Conservation (phyloP, 2,888 invertebrate species). For the Chrysotoxum bicinctum region DNA sequence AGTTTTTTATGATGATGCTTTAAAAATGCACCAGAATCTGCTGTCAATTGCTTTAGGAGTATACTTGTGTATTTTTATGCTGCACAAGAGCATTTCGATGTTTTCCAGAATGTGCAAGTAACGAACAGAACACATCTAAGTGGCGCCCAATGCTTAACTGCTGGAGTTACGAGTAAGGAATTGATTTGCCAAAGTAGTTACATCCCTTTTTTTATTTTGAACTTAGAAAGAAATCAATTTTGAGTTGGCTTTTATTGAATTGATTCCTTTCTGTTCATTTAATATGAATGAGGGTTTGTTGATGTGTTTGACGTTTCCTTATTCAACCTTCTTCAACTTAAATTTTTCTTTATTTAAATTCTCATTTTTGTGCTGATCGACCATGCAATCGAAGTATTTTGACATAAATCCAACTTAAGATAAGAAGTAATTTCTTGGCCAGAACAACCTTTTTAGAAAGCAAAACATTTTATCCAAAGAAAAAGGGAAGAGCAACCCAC, state of each 20-base stretch:
- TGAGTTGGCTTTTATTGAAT: no score
- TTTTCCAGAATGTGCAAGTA: background rate
- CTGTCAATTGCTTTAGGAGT: background rate
- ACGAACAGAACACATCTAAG: background rate
- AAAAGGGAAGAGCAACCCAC: background rate
- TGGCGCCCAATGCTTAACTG: background rate
- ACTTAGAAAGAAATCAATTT: no score
- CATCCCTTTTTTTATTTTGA: background rate
- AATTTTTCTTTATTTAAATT: no score
- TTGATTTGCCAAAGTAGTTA: no score
- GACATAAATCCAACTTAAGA: background rate
- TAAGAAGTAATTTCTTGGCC: no score
- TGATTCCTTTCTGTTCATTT: no score
- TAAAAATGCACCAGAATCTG: background rate
- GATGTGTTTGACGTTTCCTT: no score
- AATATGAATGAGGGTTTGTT: no score
- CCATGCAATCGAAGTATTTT: background rate
- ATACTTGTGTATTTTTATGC: background rate
- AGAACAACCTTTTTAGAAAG: background rate
- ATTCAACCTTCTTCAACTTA: no score
- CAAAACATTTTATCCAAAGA: background rate
- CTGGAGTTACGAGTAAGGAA: background rate
- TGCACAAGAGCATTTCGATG: background rate
- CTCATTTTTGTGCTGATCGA: no score
- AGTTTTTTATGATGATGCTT: background rate